Percentiles rank a stretch among this genome's conserved stretches.
These are phyloP conservation scores for Microcebus jonahi DNA, from an alignment of 2,113 vertebrate genomes.

Conservation along the genomic window DNA sequence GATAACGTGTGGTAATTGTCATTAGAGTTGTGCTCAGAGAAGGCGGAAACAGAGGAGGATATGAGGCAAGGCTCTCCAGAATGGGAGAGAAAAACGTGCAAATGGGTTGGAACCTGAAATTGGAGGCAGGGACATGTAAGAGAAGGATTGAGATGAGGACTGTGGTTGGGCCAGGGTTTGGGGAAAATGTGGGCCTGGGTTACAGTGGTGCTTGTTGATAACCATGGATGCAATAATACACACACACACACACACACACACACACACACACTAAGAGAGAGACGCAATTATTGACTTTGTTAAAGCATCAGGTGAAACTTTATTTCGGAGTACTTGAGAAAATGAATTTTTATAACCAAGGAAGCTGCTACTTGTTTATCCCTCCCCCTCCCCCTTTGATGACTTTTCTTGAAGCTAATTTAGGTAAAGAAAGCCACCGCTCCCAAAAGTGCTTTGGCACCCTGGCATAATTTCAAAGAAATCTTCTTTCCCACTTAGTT, in stretches of 20 bases:
- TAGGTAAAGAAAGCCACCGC: constrained; percentile 63
- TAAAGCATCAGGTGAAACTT: constrained; percentile 39
- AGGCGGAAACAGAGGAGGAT: not conserved
- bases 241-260: not conserved
- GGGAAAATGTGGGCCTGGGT: not conserved
- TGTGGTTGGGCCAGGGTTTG: not conserved
- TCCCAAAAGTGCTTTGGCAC: constrained; percentile 67
- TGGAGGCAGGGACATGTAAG: not conserved
- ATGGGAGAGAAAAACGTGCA: not conserved
- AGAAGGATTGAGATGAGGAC: not conserved
- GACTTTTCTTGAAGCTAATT: constrained; percentile 67
- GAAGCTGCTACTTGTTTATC: constrained; percentile 13
- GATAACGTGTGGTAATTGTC: not conserved
- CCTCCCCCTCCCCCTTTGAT: constrained; percentile 23
- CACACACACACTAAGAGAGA: not conserved
- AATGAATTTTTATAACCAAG: constrained; percentile 28
- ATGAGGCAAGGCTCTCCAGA: not conserved
- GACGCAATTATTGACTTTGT: not conserved
- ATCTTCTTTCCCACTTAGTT: constrained; percentile 78
- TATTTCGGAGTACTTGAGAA: constrained; percentile 48
- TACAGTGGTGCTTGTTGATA: not conserved
- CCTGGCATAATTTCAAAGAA: constrained; percentile 69
- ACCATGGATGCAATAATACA: not conserved
- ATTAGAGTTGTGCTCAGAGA: not conserved
- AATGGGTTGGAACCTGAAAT: not conserved